Base-by-base conservation (phyloP, 2,113 vertebrate species). In the Dissostichus mawsoni region DNA sequence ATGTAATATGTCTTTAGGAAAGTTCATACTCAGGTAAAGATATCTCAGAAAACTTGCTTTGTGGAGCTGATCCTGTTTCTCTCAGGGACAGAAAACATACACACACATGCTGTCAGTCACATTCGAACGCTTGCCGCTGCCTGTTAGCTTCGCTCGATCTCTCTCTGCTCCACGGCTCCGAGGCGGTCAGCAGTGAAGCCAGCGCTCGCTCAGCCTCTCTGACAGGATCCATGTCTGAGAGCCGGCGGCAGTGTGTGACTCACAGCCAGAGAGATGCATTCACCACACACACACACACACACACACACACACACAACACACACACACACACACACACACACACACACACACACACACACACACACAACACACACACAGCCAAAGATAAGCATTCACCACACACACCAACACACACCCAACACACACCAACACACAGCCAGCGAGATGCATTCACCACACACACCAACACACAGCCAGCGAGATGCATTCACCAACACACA, bases 161-260 rank as follows among this genome's bases (percentile, higher is more conserved):
- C 18, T 72, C 50, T 45, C 1, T 44, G 45, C 81, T 69, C 17
- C 2, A 33, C 2, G 18, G 1, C 17, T 77, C 59, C 0, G 45
- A 70, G 59, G 41, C 3, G 63, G 70, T 78, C 53, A 45, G 63
- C 85, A 47, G 47, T 16, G 25, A 77, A 59, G 51, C 47, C 71
- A 2, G 9, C 53, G 12, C 65, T 61, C 55, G 45, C 41, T 88
- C 69, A 87, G 79, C 62, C 73, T 50, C 82, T 65, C 72, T 68
- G 74, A 74, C 84, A 80, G 80, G 62, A 70, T 87, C 18, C 0
- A 74, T 78, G 84, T 83, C 86, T 55, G 59, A 75, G 82, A 74
- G 69, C 76, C 83, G 53, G 20, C 53, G 64, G 71, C 55, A 25
- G 10, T 57, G 67, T 72, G 69, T 84, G 81, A 92, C 59, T 75